Base-by-base conservation (phyloP, 2,888 invertebrate genomes). In the Protodeltote pygarga region DNA sequence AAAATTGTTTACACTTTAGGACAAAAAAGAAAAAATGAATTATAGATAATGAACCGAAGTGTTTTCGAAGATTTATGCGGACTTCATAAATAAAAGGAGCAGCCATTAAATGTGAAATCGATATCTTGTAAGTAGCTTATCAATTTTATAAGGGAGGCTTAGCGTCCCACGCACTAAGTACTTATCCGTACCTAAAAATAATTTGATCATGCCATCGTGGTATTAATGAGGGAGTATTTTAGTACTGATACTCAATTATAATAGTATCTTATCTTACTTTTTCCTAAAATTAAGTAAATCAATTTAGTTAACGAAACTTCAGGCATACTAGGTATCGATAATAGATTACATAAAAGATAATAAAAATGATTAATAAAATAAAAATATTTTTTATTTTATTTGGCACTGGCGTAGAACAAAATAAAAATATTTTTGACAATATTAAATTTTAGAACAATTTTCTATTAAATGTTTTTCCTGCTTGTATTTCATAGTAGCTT, bases 71-170 rank as follows among this genome's bases (percentile, higher is more conserved):
- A 47, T 57, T 41, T 44, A 58, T 42, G 32, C n/a, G 21, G 38
- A 16, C 35, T 42, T 29, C 23, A 39, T 47, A 39, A 52, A 40
- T 53, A 52, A 46, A 25, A 39, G 9, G 11, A 42, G 39, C 29
- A 25, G 9, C 19, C 37, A 37, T 53, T 39, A 49, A 57, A 53
- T 34, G 24, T 9, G 58, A 75, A 80, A 83, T 84, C 83, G 85
- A 86, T 86, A 77, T 73, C 45, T 39, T 24, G 60, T 87, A 86
- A 85, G 87, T 69, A 80, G 85, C 85, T 87, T 87, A 87, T 75
- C 79, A 81, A 84, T 85, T 84, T 64, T 84, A 79, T 78, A 79
- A 77, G 76, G 77, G 75, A 63, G 77, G 83, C 83, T 84, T 80
- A 76, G 58, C 70, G 62, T 62, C 68, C 65, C 63, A 58, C 55